phyloP scores from a whole-genome alignment of 2,113 vertebrate genomes.

The Uropsilus gracilis region DNA sequence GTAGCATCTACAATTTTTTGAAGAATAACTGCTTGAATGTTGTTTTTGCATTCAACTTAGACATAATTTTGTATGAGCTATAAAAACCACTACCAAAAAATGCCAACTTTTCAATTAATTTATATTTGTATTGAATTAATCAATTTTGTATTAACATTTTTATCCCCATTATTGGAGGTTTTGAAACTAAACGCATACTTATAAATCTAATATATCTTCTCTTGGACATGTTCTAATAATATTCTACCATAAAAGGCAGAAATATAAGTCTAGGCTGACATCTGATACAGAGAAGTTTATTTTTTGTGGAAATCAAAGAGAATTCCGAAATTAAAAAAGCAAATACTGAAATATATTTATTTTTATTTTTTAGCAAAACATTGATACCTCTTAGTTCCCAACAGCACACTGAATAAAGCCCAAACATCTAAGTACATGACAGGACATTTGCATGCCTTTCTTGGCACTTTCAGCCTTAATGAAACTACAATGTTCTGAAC shows the following conservation, averaged over 20 bases:
- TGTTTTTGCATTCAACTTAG: conserved; percentile 10
- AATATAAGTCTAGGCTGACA: not conserved
- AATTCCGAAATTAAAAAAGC: conserved; percentile 43
- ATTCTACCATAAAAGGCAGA: not conserved
- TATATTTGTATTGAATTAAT: conserved; percentile 7
- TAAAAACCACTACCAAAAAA: not conserved
- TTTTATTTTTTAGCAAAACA: conserved; percentile 39
- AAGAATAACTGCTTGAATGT: not conserved
- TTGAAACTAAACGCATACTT: not conserved
- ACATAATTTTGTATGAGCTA: not conserved
- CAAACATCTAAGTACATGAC: not conserved
- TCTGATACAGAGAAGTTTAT: not conserved
- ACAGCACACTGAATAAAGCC: not conserved
- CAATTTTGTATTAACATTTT: not conserved
- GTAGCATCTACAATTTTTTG: conserved; percentile 3
- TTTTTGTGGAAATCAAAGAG: not conserved
- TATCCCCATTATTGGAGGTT: not conserved
- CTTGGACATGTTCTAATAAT: not conserved
- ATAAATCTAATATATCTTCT: conserved; percentile 13
- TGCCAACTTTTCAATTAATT: not conserved
- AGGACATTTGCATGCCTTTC: not conserved
- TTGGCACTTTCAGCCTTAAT: not conserved
- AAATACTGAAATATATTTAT: not conserved
- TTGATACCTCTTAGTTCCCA: not conserved
- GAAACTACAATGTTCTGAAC: not conserved